These are phyloP conservation scores for Hippocampus guttulatus DNA, from an alignment of 2,113 vertebrate species.

Conservation along the genomic window DNA sequence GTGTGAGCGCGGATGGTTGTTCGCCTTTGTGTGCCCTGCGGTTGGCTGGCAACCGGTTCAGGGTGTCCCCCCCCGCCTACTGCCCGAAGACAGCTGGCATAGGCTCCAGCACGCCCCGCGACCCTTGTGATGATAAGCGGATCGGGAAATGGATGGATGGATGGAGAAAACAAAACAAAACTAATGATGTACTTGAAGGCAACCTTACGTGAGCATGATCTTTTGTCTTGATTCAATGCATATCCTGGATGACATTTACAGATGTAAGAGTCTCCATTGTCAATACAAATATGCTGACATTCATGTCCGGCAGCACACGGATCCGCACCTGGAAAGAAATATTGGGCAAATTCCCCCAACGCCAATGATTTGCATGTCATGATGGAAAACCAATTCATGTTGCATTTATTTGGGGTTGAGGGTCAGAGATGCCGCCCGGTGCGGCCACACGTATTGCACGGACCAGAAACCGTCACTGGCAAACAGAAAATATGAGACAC, in stretches of 20 bases:
- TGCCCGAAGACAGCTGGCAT: too few relatives aligned
- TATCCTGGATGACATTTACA: slow-evolving; percentile 71
- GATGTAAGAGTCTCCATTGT: slow-evolving; percentile 38
- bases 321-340: slow-evolving; percentile 42
- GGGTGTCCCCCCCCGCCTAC: too few relatives aligned
- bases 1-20: too few relatives aligned
- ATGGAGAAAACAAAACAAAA: too few relatives aligned
- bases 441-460: neutral
- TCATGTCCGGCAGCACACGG: slow-evolving; percentile 57
- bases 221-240: slow-evolving; percentile 67
- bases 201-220: slow-evolving; percentile 65
- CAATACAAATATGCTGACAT: slow-evolving; percentile 72
- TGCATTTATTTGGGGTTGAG: too few relatives aligned
- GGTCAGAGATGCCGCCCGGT: neutral
- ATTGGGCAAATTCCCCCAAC: neutral
- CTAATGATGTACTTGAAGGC: neutral
- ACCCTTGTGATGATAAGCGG: too few relatives aligned
- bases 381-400: neutral
- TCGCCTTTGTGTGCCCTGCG: too few relatives aligned
- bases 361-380: neutral
- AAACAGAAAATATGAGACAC: neutral
- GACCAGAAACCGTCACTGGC: neutral
- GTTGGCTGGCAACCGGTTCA: too few relatives aligned
- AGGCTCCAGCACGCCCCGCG: too few relatives aligned
- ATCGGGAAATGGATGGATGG: too few relatives aligned